Base-by-base conservation (phyloP, 2,797 vertebrate genomes). In the Momotus momota region DNA sequence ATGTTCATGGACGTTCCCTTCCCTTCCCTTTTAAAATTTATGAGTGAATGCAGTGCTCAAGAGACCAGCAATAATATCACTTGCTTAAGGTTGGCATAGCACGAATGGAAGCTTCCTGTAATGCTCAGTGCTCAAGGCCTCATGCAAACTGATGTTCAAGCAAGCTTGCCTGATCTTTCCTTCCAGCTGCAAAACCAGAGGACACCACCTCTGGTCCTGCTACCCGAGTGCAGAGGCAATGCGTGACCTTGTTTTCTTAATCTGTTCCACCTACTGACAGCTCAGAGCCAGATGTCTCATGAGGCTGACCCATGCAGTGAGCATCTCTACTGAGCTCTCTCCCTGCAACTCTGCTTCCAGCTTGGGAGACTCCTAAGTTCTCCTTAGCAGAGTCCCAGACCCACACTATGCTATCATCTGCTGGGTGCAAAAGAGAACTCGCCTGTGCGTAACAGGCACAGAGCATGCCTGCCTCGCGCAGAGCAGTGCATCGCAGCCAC, bases 301-400 rank as follows among this genome's bases (percentile, higher is more conserved):
- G 38, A 40, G 46, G 55, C 75, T 0, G 0, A 23, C 40, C 1
- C 1, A 16, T 6, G 41, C 0, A 4, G 10, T 7, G 23, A 58
- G 49, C 78, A 23, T 72, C 91, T 38, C 20, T 29, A 1, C 23
- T 2, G 69, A 43, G 73, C 27, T n/a, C 12, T n/a, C 46, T 52
- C 62, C 19, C 14, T 23, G 49, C 25, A 3, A 0, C 69, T 66
- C 77, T 14, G 25, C 52, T 60, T 6, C 3, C 22, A 35, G 23
- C 23, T 41, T 14, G 3, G 29, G 52, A 58, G 31, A 23, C 23
- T 78, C 22, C 69, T 40, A 20, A 11, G 26, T 31, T 72, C 14
- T 75, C 12, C 54, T 33, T 6, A 14, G 61, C 45, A 21, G 45
- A 31, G 49, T n/a, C 33, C 43, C 14, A 20, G 48, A 41, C 60